Conservation (phyloP, 2,797 vertebrate species). For the Mionectes olivaceus region DNA sequence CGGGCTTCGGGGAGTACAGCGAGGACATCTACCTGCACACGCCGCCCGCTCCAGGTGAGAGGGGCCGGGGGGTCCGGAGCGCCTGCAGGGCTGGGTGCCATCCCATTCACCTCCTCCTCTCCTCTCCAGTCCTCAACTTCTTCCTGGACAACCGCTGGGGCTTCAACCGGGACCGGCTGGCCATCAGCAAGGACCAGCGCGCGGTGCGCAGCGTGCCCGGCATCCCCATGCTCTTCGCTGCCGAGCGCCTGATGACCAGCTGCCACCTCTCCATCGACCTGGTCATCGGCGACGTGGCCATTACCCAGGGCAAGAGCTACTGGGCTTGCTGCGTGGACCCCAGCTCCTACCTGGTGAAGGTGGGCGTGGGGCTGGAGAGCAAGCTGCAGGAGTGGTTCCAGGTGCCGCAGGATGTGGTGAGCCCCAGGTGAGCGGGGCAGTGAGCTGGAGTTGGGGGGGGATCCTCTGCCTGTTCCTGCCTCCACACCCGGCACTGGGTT, state of each 20-base stretch:
- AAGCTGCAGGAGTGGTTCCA: slow-evolving; percentile 97
- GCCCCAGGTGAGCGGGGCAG: slow-evolving; percentile 85
- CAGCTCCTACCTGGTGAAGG: slow-evolving; percentile 96
- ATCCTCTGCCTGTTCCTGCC: fast-evolving
- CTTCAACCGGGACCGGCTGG: slow-evolving; percentile 90
- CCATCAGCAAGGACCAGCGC: slow-evolving; percentile 92
- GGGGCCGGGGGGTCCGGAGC: fast-evolving
- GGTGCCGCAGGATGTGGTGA: slow-evolving; percentile 92
- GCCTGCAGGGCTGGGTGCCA: fast-evolving
- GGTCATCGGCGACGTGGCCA: slow-evolving; percentile 90
- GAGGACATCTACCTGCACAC: slow-evolving; percentile 97
- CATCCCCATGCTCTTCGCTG: slow-evolving; percentile 90
- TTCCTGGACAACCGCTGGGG: slow-evolving; percentile 95
- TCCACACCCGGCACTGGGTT: fast-evolving
- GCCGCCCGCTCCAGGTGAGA: slow-evolving; percentile 89
- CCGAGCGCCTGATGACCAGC: slow-evolving; percentile 91
- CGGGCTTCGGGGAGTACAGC: slow-evolving; percentile 94
- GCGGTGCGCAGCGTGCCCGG: slow-evolving; percentile 94
- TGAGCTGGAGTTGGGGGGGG: fast-evolving
- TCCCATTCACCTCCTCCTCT: background rate
- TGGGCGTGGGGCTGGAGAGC: slow-evolving; percentile 93
- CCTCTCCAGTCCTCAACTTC: slow-evolving; percentile 90
- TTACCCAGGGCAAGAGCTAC: slow-evolving; percentile 95
- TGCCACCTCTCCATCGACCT: slow-evolving; percentile 94
- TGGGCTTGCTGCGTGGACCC: slow-evolving; percentile 97